Percentiles rank a stretch among this genome's conserved stretches.
Evolutionary conservation across 2,888 invertebrate genomes (phyloP).

Genomic region (Prenolepis imparis): DNA sequence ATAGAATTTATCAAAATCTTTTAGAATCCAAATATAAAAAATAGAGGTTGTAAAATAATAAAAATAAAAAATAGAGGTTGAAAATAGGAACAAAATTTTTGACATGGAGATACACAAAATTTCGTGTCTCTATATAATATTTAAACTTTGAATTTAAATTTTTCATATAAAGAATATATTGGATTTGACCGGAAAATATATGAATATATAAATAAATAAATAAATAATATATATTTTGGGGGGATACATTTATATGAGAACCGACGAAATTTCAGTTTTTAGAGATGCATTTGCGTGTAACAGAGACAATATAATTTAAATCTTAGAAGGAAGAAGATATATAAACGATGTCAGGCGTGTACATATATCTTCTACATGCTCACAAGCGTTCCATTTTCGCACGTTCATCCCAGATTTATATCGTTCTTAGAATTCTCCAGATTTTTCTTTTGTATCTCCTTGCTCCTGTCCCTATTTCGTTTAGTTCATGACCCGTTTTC

Average conservation of each 20-base stretch:
- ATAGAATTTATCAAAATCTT: background rate
- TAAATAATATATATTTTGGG: background rate
- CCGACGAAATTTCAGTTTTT: background rate
- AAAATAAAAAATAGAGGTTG: no score
- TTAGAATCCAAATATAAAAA: no score
- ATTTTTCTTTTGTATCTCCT: conserved; percentile 44
- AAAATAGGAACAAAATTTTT: background rate
- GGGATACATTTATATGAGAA: background rate
- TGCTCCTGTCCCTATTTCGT: background rate
- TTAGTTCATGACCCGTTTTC: background rate
- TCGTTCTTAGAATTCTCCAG: conserved; percentile 4
- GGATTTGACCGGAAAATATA: background rate
- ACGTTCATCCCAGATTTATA: conserved; percentile 12
- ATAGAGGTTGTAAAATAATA: no score
- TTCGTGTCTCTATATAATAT: background rate
- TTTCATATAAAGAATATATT: background rate
- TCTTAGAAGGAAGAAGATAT: background rate
- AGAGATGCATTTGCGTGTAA: background rate
- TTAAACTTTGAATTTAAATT: background rate
- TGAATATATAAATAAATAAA: background rate
- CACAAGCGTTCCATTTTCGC: background rate
- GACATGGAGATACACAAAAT: background rate
- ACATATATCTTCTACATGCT: background rate
- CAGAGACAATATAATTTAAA: conserved; percentile 10
- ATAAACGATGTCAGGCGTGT: background rate